Evolutionary conservation across 2,113 vertebrate genomes (phyloP).

Genomic region (Ursus arctos): DNA sequence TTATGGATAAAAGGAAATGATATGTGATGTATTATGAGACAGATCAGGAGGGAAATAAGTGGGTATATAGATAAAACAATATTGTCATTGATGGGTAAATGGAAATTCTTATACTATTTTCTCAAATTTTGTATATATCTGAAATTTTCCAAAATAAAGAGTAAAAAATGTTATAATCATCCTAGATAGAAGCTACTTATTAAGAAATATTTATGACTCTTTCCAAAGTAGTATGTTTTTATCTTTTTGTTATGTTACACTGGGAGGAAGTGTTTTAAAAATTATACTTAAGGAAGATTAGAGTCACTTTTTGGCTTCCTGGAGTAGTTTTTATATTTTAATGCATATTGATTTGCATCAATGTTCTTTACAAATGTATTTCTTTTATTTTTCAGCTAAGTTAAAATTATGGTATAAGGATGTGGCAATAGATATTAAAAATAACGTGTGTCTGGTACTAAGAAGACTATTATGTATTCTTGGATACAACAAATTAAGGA

Average conservation of each 20-base stretch:
- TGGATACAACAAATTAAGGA: background rate
- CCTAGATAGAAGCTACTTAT: background rate
- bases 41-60: background rate
- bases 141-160: background rate
- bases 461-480: background rate
- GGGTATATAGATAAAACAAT: background rate
- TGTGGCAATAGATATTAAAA: conserved; percentile 25
- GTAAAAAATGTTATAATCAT: background rate
- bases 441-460: background rate
- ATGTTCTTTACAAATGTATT: background rate
- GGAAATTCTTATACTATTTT: rapidly evolving
- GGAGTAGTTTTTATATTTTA: conserved; percentile 51
- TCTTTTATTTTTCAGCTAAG: background rate
- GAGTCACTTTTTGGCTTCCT: background rate
- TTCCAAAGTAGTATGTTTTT: conserved; percentile 18
- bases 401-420: background rate
- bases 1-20: background rate
- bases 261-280: background rate
- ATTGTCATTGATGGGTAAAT: background rate
- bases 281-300: background rate
- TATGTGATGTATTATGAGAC: background rate
- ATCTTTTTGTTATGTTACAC: background rate
- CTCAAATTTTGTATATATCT: background rate
- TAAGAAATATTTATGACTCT: background rate
- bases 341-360: background rate